A percentile compares a stretch with the other conserved stretches of the same genome.
Evolutionary conservation across 1,140 invertebrate species (phyloP).

Genomic region (Doryteuthis pealeii): DNA sequence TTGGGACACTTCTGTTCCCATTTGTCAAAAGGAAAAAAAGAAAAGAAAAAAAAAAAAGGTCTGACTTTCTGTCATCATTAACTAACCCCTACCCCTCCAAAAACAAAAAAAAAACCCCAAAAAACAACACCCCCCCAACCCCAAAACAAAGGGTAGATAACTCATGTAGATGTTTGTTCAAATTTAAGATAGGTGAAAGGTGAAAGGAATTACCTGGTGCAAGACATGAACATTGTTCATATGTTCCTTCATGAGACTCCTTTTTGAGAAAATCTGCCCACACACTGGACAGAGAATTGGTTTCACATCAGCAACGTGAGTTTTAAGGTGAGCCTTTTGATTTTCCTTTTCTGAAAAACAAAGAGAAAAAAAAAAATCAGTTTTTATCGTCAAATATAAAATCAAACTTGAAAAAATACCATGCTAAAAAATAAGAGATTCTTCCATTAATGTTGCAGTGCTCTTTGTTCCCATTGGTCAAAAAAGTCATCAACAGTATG

Average conservation of each 20-base stretch:
- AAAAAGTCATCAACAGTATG: too few species aligned
- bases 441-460: too few species aligned
- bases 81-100: background rate
- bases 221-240: constrained; percentile 41
- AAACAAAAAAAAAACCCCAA: background rate
- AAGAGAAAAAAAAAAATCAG: constrained; percentile 11
- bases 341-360: constrained; percentile 48
- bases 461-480: too few species aligned
- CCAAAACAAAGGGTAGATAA: background rate
- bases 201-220: background rate
- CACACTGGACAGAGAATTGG: constrained; percentile 87
- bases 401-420: too few species aligned
- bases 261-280: constrained; percentile 65
- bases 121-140: background rate
- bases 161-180: background rate
- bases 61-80: background rate
- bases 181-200: background rate
- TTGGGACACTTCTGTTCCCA: too few species aligned
- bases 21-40: too few species aligned
- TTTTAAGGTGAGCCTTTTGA: constrained; percentile 52
- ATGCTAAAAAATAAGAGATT: too few species aligned
- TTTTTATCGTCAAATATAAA: too few species aligned
- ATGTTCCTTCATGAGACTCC: constrained; percentile 55
- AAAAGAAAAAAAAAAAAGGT: background rate
- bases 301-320: constrained; percentile 79